Evolutionary conservation across 2,113 vertebrate species (phyloP).

Genomic region (Coracopsis vasa): DNA sequence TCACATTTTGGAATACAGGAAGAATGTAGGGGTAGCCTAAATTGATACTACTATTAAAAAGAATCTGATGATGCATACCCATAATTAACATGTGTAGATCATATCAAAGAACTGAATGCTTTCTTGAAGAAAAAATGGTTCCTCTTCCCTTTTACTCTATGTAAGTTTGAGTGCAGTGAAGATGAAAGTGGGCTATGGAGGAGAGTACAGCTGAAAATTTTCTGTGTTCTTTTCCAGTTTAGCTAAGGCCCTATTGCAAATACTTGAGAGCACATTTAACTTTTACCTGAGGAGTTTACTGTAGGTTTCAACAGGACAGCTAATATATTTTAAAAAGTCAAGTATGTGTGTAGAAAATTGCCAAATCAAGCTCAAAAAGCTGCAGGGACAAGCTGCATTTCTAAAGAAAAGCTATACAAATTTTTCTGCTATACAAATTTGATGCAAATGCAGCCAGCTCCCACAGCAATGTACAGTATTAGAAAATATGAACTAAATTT

Average conservation of each 20-base stretch:
- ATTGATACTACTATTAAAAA: not conserved
- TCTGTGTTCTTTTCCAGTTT: not conserved
- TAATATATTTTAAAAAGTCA: not conserved
- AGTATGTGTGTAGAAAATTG: not conserved
- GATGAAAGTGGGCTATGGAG: not conserved
- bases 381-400: not conserved
- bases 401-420: not conserved
- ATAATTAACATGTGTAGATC: not conserved
- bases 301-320: not conserved
- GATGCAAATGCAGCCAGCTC: not conserved
- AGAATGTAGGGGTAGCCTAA: not conserved
- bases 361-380: not conserved
- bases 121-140: not conserved
- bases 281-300: not conserved
- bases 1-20: not conserved
- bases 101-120: not conserved
- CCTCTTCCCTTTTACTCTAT: not conserved
- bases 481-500: not conserved
- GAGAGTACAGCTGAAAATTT: not conserved
- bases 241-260: not conserved
- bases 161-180: not conserved
- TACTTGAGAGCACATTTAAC: not conserved
- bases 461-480: not conserved
- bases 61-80: not conserved
- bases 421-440: not conserved